phyloP scores from a whole-genome alignment of 2,113 vertebrate genomes.

The Archocentrus centrarchus region DNA sequence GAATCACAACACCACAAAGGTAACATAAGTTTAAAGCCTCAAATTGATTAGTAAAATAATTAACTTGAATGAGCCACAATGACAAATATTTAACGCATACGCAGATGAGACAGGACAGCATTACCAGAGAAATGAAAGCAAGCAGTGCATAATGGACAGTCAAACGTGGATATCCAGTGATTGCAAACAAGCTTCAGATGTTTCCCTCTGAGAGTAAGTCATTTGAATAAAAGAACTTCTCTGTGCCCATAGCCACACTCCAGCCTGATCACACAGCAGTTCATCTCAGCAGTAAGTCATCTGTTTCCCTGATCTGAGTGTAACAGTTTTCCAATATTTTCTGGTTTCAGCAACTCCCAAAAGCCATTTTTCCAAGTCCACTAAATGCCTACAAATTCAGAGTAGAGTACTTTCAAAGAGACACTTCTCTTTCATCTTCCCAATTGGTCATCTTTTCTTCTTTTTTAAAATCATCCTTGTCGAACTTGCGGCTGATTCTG shows the following conservation, averaged over 20 bases:
- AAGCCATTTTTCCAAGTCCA: slow-evolving; percentile 33
- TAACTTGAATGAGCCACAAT: slow-evolving; percentile 48
- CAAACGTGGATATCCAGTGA: slow-evolving; percentile 15
- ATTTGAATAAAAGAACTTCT: slow-evolving; percentile 8
- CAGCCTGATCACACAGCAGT: slow-evolving; percentile 5
- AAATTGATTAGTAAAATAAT: slow-evolving; percentile 73
- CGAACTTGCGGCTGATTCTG: neutral
- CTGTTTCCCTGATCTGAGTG: slow-evolving; percentile 17
- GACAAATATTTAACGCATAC: slow-evolving; percentile 42
- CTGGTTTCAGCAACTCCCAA: slow-evolving; percentile 17
- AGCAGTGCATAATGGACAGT: neutral
- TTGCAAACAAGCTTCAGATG: neutral
- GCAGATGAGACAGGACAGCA: slow-evolving; percentile 20
- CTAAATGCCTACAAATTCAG: slow-evolving; percentile 18
- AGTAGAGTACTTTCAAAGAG: slow-evolving; percentile 15
- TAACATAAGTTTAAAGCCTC: slow-evolving; percentile 65
- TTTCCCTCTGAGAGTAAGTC: neutral
- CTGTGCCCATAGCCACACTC: neutral
- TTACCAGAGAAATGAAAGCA: neutral
- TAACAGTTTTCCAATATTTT: slow-evolving; percentile 16
- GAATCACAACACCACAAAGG: slow-evolving; percentile 53
- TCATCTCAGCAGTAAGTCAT: slow-evolving; percentile 22
- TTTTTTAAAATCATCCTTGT: neutral
- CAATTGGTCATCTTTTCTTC: neutral
- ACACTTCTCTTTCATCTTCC: slow-evolving; percentile 20